Evolutionary conservation across 2,888 invertebrate species (phyloP), one percentile per base, ranked within the genome.

Genomic region (Pycnomerus fuliginosus): DNA sequence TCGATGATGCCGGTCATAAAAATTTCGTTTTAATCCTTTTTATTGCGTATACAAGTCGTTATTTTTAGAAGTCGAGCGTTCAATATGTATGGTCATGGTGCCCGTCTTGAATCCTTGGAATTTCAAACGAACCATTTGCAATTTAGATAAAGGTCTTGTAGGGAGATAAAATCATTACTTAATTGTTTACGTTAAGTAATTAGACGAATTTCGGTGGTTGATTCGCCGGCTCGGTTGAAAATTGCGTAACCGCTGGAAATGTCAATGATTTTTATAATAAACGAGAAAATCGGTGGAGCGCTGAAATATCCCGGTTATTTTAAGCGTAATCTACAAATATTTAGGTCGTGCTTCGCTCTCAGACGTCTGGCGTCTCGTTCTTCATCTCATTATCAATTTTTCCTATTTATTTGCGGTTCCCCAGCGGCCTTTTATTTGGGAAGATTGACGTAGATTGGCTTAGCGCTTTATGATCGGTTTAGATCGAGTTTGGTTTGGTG

Each of bases 21-120:
- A 33, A 33, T 16, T 31, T 31, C 31, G 20, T 20, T 31, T 16
- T 31, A 31, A 31, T 31, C 31, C n/a, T 31, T 17, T 10, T 31
- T 31, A 16, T 16, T 17, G 3, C 16, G n/a, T 11, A 33, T 25
- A 11, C 27, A 28, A 2, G 3, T 13, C n/a, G 52, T 55, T 64
- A 62, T 64, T 62, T 64, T 60, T 62, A 64, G n/a, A n/a, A n/a
- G n/a, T n/a, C n/a, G n/a, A n/a, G n/a, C n/a, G n/a, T n/a, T n/a
- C n/a, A 65, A 64, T 67, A 67, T 65, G 64, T 65, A 66, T 65
- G 62, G 64, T 62, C 63, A 63, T 61, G 64, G 64, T 63, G 55
- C 57, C 61, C 64, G 63, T 62, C 51, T 40, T 50, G 50, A 55
- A 62, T 65, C 65, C 67, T 67, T 67, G 65, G 58, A 67, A 65